Percentiles rank a stretch among this genome's conserved stretches.
phyloP scores from a whole-genome alignment of 1,140 invertebrate species.

The Sycophaga agraensis region DNA sequence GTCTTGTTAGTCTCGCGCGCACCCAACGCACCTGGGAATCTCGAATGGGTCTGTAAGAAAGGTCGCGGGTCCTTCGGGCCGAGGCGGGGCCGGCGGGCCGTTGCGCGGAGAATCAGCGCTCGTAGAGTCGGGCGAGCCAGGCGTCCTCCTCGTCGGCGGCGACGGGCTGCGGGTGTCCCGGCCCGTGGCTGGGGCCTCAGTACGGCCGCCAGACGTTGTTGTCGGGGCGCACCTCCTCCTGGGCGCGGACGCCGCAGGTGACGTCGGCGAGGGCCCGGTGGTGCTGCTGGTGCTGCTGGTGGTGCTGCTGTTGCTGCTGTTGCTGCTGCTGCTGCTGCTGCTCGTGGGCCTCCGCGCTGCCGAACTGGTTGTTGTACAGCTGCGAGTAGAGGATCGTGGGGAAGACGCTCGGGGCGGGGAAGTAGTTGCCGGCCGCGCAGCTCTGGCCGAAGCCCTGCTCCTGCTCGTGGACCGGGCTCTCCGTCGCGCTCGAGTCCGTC shows the following conservation, averaged over 20 bases:
- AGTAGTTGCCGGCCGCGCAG: conserved; percentile 62
- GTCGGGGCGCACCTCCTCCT: conserved; percentile 56
- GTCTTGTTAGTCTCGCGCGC: no score
- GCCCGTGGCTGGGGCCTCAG: conserved; percentile 25
- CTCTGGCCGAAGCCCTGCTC: conserved; percentile 66
- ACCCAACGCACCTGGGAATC: no score
- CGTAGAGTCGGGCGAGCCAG: conserved; percentile 10
- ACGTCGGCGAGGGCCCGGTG: conserved; percentile 8
- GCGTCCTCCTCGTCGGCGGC: neutral
- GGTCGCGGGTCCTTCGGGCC: no score
- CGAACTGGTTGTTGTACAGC: conserved; percentile 80
- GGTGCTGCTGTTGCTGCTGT: conserved; percentile 20
- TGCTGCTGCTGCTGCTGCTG: conserved; percentile 45
- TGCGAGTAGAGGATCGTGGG: conserved; percentile 75
- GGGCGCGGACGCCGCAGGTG: conserved; percentile 51
- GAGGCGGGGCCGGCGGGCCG: no score
- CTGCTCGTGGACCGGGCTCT: conserved; percentile 79
- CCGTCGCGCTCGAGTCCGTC: conserved; percentile 78
- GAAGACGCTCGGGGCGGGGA: conserved; percentile 68
- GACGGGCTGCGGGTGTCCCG: neutral
- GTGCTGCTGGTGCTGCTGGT: conserved; percentile 43
- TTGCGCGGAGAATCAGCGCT: no score
- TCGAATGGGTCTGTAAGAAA: no score
- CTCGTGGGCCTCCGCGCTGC: conserved; percentile 60
- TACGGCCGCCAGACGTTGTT: conserved; percentile 58